Base-by-base conservation (phyloP, 2,888 invertebrate genomes). In the Eupithecia abbreviata region DNA sequence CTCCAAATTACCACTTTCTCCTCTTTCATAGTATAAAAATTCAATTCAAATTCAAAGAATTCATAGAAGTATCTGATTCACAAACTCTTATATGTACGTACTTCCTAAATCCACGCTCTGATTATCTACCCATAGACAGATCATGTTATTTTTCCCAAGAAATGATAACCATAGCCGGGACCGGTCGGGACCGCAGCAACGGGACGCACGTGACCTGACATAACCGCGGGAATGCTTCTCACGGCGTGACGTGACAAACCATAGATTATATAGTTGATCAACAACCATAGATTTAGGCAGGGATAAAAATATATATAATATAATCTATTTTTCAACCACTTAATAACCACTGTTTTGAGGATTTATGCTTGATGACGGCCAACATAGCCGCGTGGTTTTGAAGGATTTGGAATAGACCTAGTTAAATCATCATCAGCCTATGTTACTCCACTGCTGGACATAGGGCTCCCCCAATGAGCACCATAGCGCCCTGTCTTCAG, bases 211-310 rank as follows among this genome's bases (percentile, higher is more conserved):
- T 69, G 70, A 73, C 71, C 67, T 71, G 72, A 78, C 79, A 67
- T 71, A 75, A 78, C 79, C 77, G 69, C 78, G 73, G 77, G 65
- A 71, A 73, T 6, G 47, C 51, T 79, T 81, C 78, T 75, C 81
- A 79, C 75, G 75, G 49, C 18, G 12, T 69, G 47, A 47, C 68
- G 47, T 30, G 68, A 69, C 69, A 69, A 69, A 69, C 67, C 69
- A 69, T 69, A 49, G 69, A 69, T 47, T 69, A 47, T 47, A 45
- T 30, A 30, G 30, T 30, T 30, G 47, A 12, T 45, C 41, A 18
- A 69, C 15, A 30, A 47, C 45, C 69, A 47, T 68, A 68, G 68
- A 68, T 68, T 65, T 47, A 47, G 9, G 43, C 43, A 30, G 18
- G 30, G 4, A 67, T n/a, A 42, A 6, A 3, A 42, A 10, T 45